Percentiles rank a stretch among this genome's conserved stretches.
These are phyloP conservation scores for Biston betularia DNA, from an alignment of 2,888 invertebrate genomes.

Conservation along the genomic window DNA sequence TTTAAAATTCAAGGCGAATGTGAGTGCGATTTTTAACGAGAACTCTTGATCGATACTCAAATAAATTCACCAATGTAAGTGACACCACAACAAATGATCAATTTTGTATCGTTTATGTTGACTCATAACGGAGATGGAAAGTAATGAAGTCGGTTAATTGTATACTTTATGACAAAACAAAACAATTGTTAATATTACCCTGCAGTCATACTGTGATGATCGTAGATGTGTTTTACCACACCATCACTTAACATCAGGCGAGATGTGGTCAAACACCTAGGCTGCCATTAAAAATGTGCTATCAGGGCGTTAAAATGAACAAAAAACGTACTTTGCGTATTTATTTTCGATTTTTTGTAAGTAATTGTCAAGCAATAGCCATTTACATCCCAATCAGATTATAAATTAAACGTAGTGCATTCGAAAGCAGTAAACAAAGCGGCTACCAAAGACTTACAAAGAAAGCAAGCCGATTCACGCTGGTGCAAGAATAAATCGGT, in stretches of 20 bases:
- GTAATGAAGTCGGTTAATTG: constrained; percentile 4
- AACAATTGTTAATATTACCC: too few relatives aligned
- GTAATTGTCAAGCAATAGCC: too few relatives aligned
- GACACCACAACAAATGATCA: constrained; percentile 58
- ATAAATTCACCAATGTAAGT: constrained; percentile 62
- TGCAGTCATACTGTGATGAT: not conserved
- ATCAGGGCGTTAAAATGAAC: not conserved
- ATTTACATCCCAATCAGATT: constrained; percentile 33
- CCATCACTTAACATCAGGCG: too few relatives aligned
- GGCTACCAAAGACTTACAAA: constrained; percentile 53
- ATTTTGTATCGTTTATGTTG: constrained; percentile 51
- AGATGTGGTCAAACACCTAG: too few relatives aligned
- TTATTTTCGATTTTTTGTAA: too few relatives aligned
- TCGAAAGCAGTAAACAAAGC: constrained; percentile 56
- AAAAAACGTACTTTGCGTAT: too few relatives aligned
- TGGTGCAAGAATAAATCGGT: constrained; percentile 63
- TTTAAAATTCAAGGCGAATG: constrained; percentile 59
- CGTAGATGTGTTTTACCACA: not conserved
- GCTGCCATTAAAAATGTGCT: not conserved
- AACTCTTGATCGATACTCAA: constrained; percentile 64
- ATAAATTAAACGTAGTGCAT: constrained; percentile 47
- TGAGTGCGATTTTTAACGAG: constrained; percentile 54
- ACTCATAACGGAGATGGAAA: constrained; percentile 32
- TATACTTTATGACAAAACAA: too few relatives aligned
- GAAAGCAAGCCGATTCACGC: constrained; percentile 45